Conservation (phyloP, 2,113 vertebrate genomes). For the Cavia aperea region DNA sequence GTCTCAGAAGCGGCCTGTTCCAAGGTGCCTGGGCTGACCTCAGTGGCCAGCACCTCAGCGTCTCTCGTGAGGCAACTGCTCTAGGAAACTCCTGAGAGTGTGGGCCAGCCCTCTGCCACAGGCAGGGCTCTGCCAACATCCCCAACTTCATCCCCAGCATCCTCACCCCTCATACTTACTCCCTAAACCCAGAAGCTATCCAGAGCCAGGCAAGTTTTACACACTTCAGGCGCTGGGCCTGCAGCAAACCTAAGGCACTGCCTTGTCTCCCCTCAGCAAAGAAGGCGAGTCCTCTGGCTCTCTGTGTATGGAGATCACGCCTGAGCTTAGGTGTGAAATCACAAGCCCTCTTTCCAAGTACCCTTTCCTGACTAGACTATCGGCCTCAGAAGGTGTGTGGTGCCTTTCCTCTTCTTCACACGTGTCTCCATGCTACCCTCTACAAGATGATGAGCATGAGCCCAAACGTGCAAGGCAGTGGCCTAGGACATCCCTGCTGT, state of each 20-base stretch:
- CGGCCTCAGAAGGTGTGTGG: background rate
- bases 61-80: background rate
- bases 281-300: background rate
- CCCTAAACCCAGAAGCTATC: fast-evolving
- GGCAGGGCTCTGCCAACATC: background rate
- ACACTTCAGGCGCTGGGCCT: background rate
- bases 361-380: background rate
- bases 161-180: background rate
- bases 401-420: background rate
- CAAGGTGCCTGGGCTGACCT: background rate
- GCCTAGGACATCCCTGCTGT: background rate
- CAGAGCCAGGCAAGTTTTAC: background rate
- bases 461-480: background rate
- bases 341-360: background rate
- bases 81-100: background rate
- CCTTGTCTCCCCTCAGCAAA: background rate
- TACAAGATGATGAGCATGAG: background rate
- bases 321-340: background rate
- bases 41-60: background rate
- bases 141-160: background rate
- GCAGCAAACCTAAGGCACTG: background rate
- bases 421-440: background rate
- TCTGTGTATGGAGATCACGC: background rate
- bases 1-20: fast-evolving
- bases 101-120: background rate